These are phyloP conservation scores for Eudemis profundana DNA, from an alignment of 2,888 invertebrate species.

Conservation along the genomic window DNA sequence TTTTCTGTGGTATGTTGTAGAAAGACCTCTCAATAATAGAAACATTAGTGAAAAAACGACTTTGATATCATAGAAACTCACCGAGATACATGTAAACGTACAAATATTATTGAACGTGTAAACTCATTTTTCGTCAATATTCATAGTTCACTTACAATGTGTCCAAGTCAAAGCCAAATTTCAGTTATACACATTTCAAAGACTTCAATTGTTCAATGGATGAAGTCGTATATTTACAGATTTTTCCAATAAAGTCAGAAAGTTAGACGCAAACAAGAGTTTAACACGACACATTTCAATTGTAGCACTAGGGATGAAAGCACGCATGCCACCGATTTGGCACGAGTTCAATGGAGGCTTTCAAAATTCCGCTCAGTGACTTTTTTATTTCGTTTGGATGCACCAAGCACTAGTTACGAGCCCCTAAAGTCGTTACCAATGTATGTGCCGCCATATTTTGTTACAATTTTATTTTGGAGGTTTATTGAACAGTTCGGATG, in stretches of 20 bases:
- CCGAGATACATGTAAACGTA: no score
- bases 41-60: no score
- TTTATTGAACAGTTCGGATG: slow-evolving; percentile 24
- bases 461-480: slow-evolving; percentile 26
- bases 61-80: no score
- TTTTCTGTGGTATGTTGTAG: no score
- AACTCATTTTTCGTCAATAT: no score
- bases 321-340: slow-evolving; percentile 40
- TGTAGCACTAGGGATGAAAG: slow-evolving; percentile 20
- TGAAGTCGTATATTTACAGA: not conserved
- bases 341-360: slow-evolving; percentile 39
- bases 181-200: no score
- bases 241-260: not conserved
- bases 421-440: slow-evolving; percentile 41
- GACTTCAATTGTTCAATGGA: not conserved
- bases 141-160: no score
- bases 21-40: no score
- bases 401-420: slow-evolving; percentile 43
- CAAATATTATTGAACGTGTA: no score
- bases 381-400: slow-evolving; percentile 41
- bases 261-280: slow-evolving; percentile 29
- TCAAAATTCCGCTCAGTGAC: slow-evolving; percentile 42
- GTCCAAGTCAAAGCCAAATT: no score
- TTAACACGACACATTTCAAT: slow-evolving; percentile 36
- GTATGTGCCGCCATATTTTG: slow-evolving; percentile 32